A percentile compares a stretch with the other conserved stretches of the same genome.
These are phyloP conservation scores for Anorthoa munda DNA, from an alignment of 2,888 invertebrate genomes.

Conservation along the genomic window DNA sequence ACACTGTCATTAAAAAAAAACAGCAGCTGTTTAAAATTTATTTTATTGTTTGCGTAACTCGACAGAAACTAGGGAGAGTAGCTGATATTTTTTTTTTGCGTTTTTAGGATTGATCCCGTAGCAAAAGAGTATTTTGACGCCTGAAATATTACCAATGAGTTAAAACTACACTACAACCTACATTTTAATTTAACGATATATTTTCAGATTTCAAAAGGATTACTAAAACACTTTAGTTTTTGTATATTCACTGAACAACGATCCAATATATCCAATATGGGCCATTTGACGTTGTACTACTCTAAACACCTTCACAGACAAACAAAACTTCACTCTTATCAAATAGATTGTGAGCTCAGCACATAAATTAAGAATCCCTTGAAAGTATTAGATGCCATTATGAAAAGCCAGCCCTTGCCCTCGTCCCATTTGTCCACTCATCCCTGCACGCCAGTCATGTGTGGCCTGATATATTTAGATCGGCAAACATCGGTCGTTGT, in stretches of 20 bases:
- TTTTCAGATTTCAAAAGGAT: not conserved
- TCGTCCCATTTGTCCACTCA: conserved; percentile 60
- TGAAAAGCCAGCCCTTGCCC: conserved; percentile 55
- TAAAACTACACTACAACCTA: not conserved
- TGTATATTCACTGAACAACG: not conserved
- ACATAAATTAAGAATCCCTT: conserved; percentile 50
- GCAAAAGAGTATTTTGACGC: no score
- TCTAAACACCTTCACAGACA: not conserved
- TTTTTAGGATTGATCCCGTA: not conserved
- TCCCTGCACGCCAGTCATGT: conserved; percentile 48
- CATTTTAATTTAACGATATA: not conserved
- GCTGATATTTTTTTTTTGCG: not conserved
- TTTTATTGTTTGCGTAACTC: no score
- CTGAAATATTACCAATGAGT: no score
- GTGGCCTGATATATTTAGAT: conserved; percentile 54
- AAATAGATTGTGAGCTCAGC: conserved; percentile 33
- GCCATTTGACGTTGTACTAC: not conserved
- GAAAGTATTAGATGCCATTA: conserved; percentile 52
- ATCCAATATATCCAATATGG: conserved; percentile 20
- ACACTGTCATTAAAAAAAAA: no score
- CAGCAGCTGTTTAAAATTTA: no score
- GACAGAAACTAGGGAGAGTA: no score
- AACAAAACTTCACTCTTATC: conserved; percentile 26
- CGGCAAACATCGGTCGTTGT: conserved; percentile 46
- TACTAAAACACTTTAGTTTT: not conserved